Evolutionary conservation across 2,797 vertebrate species (phyloP).

Genomic region (Calcarius lapponicus): DNA sequence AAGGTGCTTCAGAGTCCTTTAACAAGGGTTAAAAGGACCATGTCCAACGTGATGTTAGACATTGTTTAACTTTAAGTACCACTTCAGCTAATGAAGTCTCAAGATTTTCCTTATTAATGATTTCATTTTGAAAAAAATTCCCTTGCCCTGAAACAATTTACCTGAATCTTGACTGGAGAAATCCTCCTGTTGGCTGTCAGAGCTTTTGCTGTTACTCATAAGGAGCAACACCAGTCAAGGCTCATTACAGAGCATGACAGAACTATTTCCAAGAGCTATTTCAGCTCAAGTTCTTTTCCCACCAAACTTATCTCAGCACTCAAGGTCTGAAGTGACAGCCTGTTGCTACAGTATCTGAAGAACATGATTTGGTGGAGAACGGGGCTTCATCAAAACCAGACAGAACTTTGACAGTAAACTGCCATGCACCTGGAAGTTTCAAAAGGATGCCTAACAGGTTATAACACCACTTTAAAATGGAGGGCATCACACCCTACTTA

Average conservation of each 20-base stretch:
- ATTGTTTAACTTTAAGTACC: neutral
- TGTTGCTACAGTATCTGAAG: neutral
- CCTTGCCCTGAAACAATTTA: neutral
- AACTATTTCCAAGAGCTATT: neutral
- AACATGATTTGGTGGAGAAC: neutral
- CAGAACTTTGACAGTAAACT: neutral
- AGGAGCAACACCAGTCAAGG: neutral
- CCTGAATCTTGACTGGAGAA: neutral
- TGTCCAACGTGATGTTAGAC: fast-evolving
- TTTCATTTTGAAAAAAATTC: neutral
- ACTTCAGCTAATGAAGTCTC: neutral
- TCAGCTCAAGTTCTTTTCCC: neutral
- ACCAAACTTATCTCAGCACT: neutral
- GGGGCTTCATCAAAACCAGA: neutral
- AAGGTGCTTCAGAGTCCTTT: neutral
- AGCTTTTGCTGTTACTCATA: neutral
- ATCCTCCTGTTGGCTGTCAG: neutral
- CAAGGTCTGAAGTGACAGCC: neutral
- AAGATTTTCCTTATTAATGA: neutral
- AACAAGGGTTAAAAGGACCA: neutral
- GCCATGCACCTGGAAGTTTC: neutral
- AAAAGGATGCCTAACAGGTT: slow-evolving; percentile 28
- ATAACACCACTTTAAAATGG: slow-evolving; percentile 70
- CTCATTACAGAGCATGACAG: neutral
- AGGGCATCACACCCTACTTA: slow-evolving; percentile 76